Conservation (phyloP, 1,140 invertebrate species). For the Sitodiplosis mosellana region DNA sequence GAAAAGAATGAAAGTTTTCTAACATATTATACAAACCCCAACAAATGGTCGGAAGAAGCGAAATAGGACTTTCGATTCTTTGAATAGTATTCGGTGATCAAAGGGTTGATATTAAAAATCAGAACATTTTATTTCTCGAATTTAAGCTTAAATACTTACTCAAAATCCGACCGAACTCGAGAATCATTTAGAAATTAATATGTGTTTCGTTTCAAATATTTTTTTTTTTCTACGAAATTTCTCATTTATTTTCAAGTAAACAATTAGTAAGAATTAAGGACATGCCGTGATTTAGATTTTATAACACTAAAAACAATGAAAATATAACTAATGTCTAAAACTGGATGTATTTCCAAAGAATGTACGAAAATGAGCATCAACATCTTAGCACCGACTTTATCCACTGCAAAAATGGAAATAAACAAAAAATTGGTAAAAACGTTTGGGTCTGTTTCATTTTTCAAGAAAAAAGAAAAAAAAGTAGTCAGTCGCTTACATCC, state of each 20-base stretch:
- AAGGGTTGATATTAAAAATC: too few relatives aligned
- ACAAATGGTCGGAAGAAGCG: too few relatives aligned
- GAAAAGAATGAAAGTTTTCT: too few relatives aligned
- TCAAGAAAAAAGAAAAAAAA: not conserved
- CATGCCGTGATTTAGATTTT: not conserved
- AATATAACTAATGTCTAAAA: too few relatives aligned
- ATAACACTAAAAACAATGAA: not conserved
- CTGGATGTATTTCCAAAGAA: not conserved
- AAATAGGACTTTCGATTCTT: too few relatives aligned
- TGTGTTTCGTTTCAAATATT: not conserved
- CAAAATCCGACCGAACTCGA: too few relatives aligned
- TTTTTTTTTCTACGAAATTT: not conserved
- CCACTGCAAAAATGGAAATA: constrained; percentile 48
- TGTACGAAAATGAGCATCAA: constrained; percentile 21
- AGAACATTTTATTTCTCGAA: too few relatives aligned
- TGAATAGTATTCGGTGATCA: too few relatives aligned
- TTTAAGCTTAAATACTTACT: too few relatives aligned
- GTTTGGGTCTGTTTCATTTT: too few relatives aligned
- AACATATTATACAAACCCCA: too few relatives aligned
- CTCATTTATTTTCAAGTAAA: not conserved
- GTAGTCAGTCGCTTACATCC: constrained; percentile 36
- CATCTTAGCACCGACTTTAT: constrained; percentile 55
- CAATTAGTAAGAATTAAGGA: not conserved
- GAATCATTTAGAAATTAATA: not conserved
- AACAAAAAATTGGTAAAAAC: constrained; percentile 12